phyloP scores from a whole-genome alignment of 2,113 vertebrate species.

The Lagopus leucura region DNA sequence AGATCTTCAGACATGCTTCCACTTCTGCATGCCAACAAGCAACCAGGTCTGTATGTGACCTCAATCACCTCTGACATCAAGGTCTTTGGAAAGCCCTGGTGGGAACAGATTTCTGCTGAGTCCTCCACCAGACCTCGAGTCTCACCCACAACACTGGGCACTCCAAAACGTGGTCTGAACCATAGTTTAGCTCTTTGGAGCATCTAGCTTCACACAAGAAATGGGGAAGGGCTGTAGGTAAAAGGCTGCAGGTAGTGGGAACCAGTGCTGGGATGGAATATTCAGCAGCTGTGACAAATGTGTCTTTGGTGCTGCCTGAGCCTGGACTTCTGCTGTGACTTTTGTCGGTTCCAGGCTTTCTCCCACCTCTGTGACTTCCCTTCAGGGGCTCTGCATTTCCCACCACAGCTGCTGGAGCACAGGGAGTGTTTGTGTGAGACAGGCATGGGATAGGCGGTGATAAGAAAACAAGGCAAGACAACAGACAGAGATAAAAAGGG shows the following conservation, averaged over 20 bases:
- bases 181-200: not conserved
- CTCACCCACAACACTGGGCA: not conserved
- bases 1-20: not conserved
- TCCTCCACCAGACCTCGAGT: not conserved
- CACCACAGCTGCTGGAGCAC: slow-evolving; percentile 26
- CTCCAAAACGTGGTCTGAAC: not conserved
- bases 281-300: not conserved
- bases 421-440: not conserved
- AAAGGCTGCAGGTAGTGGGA: not conserved
- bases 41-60: not conserved
- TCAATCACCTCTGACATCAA: not conserved
- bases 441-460: not conserved
- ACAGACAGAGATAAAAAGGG: slow-evolving; percentile 19
- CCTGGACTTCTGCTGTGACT: not conserved
- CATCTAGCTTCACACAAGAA: not conserved
- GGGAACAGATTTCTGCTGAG: not conserved
- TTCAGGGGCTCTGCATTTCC: slow-evolving; percentile 12
- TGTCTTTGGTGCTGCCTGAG: not conserved
- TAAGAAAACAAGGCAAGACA: slow-evolving; percentile 58
- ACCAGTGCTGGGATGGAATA: not conserved
- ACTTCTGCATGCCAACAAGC: not conserved
- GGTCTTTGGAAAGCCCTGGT: not conserved
- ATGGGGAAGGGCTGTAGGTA: not conserved
- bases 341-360: not conserved
- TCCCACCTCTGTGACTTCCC: not conserved